These are phyloP conservation scores for Cepaea hortensis DNA, from an alignment of 2,888 invertebrate genomes.

Conservation along the genomic window DNA sequence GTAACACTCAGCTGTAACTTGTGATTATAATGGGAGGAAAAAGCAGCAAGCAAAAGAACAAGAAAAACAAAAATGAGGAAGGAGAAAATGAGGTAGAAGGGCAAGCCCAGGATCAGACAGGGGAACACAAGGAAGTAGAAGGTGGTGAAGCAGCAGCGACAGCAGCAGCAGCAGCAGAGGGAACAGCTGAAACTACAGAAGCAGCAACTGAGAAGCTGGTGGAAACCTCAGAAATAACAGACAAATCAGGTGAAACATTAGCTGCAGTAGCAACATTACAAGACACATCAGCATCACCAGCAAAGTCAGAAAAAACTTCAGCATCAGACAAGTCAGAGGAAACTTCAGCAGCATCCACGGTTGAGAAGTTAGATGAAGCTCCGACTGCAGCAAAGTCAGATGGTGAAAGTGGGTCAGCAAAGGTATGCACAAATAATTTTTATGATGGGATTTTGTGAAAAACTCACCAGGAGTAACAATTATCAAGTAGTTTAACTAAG, in stretches of 20 bases:
- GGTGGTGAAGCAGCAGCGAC: conserved; percentile 42
- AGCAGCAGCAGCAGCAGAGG: not conserved
- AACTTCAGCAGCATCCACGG: conserved; percentile 25
- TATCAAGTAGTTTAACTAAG: too few species aligned
- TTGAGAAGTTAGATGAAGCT: conserved; percentile 28
- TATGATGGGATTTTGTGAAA: not conserved
- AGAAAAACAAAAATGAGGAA: conserved; percentile 55
- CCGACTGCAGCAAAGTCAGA: conserved; percentile 7
- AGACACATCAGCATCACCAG: too few species aligned
- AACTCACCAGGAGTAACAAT: too few species aligned
- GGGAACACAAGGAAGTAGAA: conserved; percentile 32
- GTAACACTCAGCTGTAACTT: not conserved
- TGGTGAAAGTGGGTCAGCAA: not conserved
- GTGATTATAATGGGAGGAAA: conserved; percentile 53
- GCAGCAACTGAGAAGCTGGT: not conserved
- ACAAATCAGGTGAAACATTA: not conserved
- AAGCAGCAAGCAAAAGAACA: conserved; percentile 55
- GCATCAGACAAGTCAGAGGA: conserved; percentile 45
- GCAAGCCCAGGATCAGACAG: conserved; percentile 48
- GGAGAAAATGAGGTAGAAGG: conserved; percentile 50
- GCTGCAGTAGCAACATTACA: too few species aligned
- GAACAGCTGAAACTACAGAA: conserved; percentile 1
- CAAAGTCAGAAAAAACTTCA: conserved; percentile 39
- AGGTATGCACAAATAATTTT: not conserved
- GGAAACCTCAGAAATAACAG: conserved; percentile 9